These are phyloP conservation scores for Macrosteles quadrilineatus DNA, from an alignment of 1,140 invertebrate species.

Conservation along the genomic window DNA sequence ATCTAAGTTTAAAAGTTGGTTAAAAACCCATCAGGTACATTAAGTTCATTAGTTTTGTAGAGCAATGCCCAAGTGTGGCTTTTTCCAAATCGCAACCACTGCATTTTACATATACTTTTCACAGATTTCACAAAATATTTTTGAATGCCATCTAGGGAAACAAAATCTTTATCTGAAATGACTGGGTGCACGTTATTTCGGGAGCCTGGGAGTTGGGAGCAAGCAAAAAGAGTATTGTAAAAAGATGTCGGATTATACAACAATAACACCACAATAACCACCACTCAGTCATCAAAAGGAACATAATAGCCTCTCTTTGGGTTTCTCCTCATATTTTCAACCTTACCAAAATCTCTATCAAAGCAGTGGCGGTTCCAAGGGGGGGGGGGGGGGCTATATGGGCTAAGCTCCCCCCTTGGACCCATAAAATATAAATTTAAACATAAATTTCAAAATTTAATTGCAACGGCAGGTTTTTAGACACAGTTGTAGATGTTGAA, in stretches of 20 bases:
- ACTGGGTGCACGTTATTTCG: neutral
- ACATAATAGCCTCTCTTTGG: neutral
- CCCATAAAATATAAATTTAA: too few relatives aligned
- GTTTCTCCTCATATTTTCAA: constrained; percentile 29
- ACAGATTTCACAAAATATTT: neutral
- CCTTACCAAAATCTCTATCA: constrained; percentile 31
- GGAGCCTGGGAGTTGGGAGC: too few relatives aligned
- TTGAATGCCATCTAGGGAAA: neutral
- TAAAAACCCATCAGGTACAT: too few relatives aligned
- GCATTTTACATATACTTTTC: neutral
- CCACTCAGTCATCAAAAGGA: neutral
- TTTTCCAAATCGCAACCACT: neutral
- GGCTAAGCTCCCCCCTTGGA: too few relatives aligned
- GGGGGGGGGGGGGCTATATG: too few relatives aligned
- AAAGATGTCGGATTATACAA: too few relatives aligned
- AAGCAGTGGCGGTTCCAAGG: too few relatives aligned
- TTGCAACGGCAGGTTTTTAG: too few relatives aligned
- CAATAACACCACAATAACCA: neutral
- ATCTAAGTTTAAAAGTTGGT: too few relatives aligned
- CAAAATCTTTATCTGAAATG: neutral
- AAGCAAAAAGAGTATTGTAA: too few relatives aligned
- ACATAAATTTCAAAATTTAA: too few relatives aligned
- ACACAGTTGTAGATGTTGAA: too few relatives aligned
- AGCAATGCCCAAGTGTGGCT: neutral
- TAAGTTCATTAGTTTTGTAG: neutral